Evolutionary conservation across 2,888 invertebrate species (phyloP), one percentile per base, ranked within the genome.

Genomic region (Serrognathus titanus): DNA sequence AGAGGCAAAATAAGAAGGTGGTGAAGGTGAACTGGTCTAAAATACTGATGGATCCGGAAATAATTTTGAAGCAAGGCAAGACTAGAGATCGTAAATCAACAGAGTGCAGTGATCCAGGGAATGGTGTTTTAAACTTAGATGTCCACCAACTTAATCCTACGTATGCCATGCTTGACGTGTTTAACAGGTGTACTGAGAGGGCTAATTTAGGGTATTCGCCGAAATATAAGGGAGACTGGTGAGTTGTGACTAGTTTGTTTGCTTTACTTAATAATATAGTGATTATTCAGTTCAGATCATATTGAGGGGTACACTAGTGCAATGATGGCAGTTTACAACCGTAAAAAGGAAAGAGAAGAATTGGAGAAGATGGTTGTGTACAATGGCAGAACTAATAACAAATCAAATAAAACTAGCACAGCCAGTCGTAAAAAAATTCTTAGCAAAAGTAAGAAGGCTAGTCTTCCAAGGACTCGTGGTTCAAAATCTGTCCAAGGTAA

Each of bases 81-180:
- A 55, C 76, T 65, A 59, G 76, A 69, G 66, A 77, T 67, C 59
- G 74, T 72, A 65, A 80, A 73, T 38, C 79, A 75, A 67, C 81
- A 74, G 69, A 79, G 76, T 59, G 64, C 57, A 57, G 79, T 77
- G 64, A 76, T 71, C 35, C 77, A 71, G 66, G 68, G 70, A 9
- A 78, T 75, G 50, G 77, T 78, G 1, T 79, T 76, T 63, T 79
- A 75, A 72, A 81, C 76, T 71, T 84, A 76, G 69, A 78, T 64
- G 72, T 85, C 49, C 72, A 76, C 50, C 72, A 73, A n/a, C 63
- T 82, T 54, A 85, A 84, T 67, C 88, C 88, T 0, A 90, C 89
- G 1, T 84, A 85, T 47, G 88, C 88, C 1, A 90, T 90, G 89
- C 78, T 85, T 60, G 84, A 85, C 62, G 83, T 89, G 0, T 76